Evolutionary conservation across 1,140 invertebrate genomes (phyloP), one percentile per base, ranked within the genome.

Genomic region (Rhynchophorus ferrugineus): DNA sequence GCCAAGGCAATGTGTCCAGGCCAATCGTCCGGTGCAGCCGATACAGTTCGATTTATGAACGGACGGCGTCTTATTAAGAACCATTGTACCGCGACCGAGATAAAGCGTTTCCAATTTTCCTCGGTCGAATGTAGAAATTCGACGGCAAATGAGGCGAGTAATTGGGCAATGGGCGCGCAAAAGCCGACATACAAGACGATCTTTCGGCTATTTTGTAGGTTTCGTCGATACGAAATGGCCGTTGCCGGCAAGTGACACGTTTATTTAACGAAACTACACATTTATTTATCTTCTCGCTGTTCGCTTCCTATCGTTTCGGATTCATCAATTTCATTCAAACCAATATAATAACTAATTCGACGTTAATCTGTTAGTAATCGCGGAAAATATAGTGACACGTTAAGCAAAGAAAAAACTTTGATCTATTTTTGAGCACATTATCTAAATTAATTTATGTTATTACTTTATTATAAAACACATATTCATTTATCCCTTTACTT

Each of bases 31-130:
- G 14, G 19, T 53, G 34, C 35, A 18, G 8, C 20, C 46, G 43
- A 52, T 52, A 53, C 37, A 13, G 46, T 53, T 53, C 51, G 51
- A 53, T 53, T 53, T 53, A 53, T 52, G 42, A 47, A 24, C 38
- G 22, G 37, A 51, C 24, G 49, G 49, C 44, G 38, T 39, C 57
- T 38, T 56, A 59, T 59, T 59, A 59, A 59, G 56, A 59, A 47
- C 38, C 48, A 56, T 47, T 51, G 57, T 59, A 59, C 36, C 57
- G 57, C 51, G 52, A 56, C 39, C 49, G 43, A 59, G 54, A 59
- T 59, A 59, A 59, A 59, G 45, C 53, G 43, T 56, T 57, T 53
- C 54, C 24, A 29, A 29, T 29, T 29, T 29, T 5, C 24, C 5
- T 6, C 24, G 24, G 24, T 29, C 24, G 24, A 29, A 29, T 29